Percentiles rank a stretch among this genome's conserved stretches.
These are phyloP conservation scores for Poeciliopsis occidentalis DNA, from an alignment of 2,113 vertebrate species.

Conservation along the genomic window DNA sequence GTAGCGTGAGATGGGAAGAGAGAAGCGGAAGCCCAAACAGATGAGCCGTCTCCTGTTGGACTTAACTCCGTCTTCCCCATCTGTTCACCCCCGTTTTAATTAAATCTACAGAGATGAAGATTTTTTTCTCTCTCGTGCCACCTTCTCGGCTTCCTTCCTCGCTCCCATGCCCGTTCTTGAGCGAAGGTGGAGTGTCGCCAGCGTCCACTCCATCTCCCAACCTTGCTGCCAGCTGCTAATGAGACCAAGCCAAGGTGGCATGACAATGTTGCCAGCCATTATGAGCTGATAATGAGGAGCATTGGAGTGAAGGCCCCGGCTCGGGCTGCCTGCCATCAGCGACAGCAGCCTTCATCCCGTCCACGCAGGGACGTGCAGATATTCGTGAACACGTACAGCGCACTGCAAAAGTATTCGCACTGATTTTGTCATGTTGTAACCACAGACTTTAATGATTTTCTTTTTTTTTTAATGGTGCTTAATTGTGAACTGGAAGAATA, in stretches of 20 bases:
- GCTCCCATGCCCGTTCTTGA: slow-evolving; percentile 79
- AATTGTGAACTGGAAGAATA: background rate
- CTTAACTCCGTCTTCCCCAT: slow-evolving; percentile 93
- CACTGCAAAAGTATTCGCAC: background rate
- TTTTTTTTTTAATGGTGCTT: background rate
- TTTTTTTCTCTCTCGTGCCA: slow-evolving; percentile 74
- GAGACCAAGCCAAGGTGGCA: slow-evolving; percentile 80
- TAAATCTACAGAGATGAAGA: slow-evolving; percentile 95
- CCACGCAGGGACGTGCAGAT: slow-evolving; percentile 28
- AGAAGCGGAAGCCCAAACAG: slow-evolving; percentile 85
- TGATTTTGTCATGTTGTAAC: background rate
- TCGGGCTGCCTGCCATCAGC: slow-evolving; percentile 67
- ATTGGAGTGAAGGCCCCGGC: slow-evolving; percentile 82
- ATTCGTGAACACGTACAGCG: slow-evolving; percentile 23
- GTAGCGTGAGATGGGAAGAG: slow-evolving; percentile 38
- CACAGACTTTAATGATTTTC: background rate
- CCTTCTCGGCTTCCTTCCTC: slow-evolving; percentile 70
- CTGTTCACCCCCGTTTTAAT: slow-evolving; percentile 97
- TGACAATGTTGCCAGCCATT: slow-evolving; percentile 85
- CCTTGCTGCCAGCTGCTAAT: slow-evolving; percentile 93
- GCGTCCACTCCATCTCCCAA: slow-evolving; percentile 88
- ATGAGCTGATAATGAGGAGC: slow-evolving; percentile 94
- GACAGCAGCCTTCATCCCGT: slow-evolving; percentile 48
- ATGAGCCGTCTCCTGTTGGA: slow-evolving; percentile 92
- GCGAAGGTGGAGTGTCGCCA: slow-evolving; percentile 83